phyloP scores from a whole-genome alignment of 2,113 vertebrate species.

The Rutilus rutilus region DNA sequence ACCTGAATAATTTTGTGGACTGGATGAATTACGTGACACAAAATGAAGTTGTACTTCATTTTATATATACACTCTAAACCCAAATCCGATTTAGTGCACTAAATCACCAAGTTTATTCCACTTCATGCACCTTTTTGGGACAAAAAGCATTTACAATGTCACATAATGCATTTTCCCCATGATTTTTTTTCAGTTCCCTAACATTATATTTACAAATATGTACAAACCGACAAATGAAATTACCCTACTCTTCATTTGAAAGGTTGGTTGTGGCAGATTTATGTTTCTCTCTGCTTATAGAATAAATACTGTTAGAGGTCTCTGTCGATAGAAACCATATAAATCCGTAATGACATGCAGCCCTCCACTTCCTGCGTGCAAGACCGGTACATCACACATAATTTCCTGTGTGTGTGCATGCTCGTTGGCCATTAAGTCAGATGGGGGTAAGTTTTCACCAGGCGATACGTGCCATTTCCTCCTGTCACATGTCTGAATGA shows the following conservation, averaged over 20 bases:
- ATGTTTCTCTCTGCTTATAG: neutral
- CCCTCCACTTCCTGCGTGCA: conserved; percentile 42
- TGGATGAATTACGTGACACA: neutral
- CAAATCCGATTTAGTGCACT: neutral
- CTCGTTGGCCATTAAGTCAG: conserved; percentile 70
- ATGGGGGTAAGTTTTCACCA: conserved; percentile 69
- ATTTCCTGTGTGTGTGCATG: conserved; percentile 66
- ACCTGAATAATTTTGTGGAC: neutral
- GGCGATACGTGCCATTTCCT: conserved; percentile 60
- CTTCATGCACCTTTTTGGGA: neutral
- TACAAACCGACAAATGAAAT: neutral
- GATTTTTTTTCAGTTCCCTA: neutral
- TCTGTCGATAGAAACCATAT: conserved; percentile 11
- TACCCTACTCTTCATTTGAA: neutral
- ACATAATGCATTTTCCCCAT: neutral
- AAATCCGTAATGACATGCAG: conserved; percentile 35
- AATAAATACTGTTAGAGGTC: neutral
- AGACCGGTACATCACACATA: conserved; percentile 61
- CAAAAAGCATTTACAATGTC: neutral
- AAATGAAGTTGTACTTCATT: neutral
- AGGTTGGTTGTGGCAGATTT: neutral
- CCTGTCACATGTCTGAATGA: conserved; percentile 52
- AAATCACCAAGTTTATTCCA: neutral
- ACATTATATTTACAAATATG: neutral
- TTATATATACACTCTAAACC: neutral